Evolutionary conservation across 2,888 invertebrate species (phyloP).

Genomic region (Brenthis hecate): DNA sequence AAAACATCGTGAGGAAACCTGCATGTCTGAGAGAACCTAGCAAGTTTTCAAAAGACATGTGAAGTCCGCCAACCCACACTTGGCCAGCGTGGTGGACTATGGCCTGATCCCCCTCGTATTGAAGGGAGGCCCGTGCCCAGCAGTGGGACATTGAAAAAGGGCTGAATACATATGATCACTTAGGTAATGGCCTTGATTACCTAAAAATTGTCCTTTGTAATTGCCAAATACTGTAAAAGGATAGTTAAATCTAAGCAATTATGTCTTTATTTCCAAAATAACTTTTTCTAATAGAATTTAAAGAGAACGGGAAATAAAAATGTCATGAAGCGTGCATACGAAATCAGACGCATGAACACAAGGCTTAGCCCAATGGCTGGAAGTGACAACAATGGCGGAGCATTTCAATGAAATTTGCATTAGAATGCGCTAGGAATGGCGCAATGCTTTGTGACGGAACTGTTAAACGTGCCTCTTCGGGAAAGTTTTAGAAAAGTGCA

Average conservation of each 20-base stretch:
- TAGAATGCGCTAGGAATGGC: slow-evolving; percentile 69
- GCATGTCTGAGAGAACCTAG: no score
- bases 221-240: no score
- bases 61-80: no score
- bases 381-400: slow-evolving; percentile 71
- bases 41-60: no score
- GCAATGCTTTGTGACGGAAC: slow-evolving; percentile 65
- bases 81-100: no score
- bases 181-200: no score
- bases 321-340: slow-evolving; percentile 45
- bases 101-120: no score
- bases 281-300: slow-evolving; percentile 7
- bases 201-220: no score
- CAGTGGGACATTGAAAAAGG: no score
- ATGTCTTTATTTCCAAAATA: neutral
- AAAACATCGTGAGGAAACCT: no score
- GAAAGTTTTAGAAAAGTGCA: slow-evolving; percentile 35
- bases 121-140: no score
- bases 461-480: slow-evolving; percentile 48
- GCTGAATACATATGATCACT: no score
- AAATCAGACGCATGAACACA: slow-evolving; percentile 56
- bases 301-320: slow-evolving; percentile 18
- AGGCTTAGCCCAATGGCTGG: slow-evolving; percentile 59
- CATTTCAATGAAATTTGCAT: slow-evolving; percentile 79
- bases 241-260: neutral